Evolutionary conservation across 2,113 vertebrate species (phyloP).

Genomic region (Ibidorhyncha struthersii): DNA sequence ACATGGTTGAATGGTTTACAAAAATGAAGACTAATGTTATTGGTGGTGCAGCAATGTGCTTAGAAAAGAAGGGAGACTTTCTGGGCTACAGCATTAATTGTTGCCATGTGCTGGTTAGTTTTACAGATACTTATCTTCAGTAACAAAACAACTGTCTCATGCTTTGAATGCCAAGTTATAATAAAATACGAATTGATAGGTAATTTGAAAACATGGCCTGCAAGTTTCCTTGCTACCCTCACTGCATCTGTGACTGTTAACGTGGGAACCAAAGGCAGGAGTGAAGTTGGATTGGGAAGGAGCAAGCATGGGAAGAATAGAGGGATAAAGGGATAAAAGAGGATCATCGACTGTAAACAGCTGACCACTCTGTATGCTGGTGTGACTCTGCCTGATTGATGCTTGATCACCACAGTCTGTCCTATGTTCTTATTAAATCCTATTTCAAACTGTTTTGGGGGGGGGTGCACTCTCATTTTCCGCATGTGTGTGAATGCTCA

Average conservation of each 20-base stretch:
- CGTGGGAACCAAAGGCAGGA: not conserved
- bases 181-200: not conserved
- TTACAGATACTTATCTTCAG: not conserved
- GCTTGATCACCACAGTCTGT: rapidly evolving
- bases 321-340: not conserved
- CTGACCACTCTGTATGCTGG: not conserved
- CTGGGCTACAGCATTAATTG: not conserved
- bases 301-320: not conserved
- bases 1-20: not conserved
- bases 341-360: rapidly evolving
- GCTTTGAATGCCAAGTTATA: not conserved
- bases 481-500: not conserved
- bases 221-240: not conserved
- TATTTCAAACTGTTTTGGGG: not conserved
- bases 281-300: not conserved
- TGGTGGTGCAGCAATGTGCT: not conserved
- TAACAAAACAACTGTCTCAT: not conserved
- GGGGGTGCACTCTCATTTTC: rapidly evolving
- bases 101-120: not conserved
- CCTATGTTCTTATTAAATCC: not conserved
- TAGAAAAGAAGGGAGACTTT: not conserved
- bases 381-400: not conserved
- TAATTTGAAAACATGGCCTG: not conserved
- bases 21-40: not conserved
- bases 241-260: not conserved